Conservation (phyloP, 2,888 invertebrate species). For the Disparrhopalites patrizii region DNA sequence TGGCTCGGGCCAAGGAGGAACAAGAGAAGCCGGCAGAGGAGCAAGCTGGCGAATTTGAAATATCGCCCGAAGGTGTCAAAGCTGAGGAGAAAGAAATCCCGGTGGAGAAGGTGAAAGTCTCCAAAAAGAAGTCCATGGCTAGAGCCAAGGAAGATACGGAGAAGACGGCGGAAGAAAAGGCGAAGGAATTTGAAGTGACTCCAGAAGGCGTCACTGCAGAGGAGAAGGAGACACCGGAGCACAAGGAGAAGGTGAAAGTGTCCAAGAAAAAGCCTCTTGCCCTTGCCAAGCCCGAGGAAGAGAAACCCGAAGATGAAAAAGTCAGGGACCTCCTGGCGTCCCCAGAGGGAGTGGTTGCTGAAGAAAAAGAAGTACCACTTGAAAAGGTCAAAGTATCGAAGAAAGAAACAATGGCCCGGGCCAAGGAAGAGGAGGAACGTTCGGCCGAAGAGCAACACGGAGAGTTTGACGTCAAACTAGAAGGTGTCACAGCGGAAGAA, state of each 20-base stretch:
- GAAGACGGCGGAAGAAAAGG: conserved; percentile 50
- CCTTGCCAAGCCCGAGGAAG: conserved; percentile 15
- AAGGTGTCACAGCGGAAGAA: conserved; percentile 7
- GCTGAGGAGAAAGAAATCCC: conserved; percentile 22
- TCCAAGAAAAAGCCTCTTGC: conserved; percentile 11
- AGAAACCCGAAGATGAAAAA: conserved; percentile 49
- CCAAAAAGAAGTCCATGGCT: conserved; percentile 23
- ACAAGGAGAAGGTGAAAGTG: conserved; percentile 24
- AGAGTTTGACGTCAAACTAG: not conserved
- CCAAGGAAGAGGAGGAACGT: conserved; percentile 15
- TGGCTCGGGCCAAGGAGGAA: conserved; percentile 21
- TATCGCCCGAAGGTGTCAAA: not conserved
- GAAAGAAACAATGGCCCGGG: conserved; percentile 8
- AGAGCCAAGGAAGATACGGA: conserved; percentile 44
- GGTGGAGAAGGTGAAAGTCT: conserved; percentile 9
- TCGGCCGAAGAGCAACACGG: not conserved
- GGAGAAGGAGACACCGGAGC: conserved; percentile 23
- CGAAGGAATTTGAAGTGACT: conserved; percentile 12
- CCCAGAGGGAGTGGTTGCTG: not conserved
- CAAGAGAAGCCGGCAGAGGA: not conserved
- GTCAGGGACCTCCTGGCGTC: conserved; percentile 49
- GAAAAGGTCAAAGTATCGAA: conserved; percentile 13
- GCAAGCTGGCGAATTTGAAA: conserved; percentile 4
- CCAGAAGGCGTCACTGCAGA: conserved; percentile 12
- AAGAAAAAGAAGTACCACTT: conserved; percentile 21